Percentiles rank a stretch among this genome's conserved stretches.
These are phyloP conservation scores for Plemyria rubiginata DNA, from an alignment of 2,888 invertebrate species.

Conservation along the genomic window DNA sequence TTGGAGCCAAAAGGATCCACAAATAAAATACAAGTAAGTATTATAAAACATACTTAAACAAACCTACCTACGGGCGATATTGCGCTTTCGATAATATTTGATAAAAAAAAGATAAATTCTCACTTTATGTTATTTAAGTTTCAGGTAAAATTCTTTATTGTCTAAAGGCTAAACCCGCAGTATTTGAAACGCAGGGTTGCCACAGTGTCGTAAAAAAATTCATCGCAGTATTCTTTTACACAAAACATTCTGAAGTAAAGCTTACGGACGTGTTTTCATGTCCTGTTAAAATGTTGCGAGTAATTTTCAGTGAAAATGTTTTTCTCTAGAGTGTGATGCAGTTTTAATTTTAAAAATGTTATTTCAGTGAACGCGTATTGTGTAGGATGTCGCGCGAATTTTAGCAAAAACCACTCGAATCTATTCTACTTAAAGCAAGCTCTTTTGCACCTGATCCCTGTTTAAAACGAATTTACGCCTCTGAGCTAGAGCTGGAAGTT, in stretches of 20 bases:
- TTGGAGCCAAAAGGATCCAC: too few relatives aligned
- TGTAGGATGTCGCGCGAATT: slow-evolving; percentile 49
- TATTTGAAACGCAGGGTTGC: neutral
- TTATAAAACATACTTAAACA: too few relatives aligned
- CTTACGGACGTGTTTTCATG: slow-evolving; percentile 12
- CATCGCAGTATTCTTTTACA: slow-evolving; percentile 1
- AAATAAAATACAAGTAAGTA: too few relatives aligned
- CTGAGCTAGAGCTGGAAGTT: slow-evolving; percentile 55
- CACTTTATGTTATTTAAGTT: neutral
- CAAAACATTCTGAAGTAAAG: slow-evolving; percentile 10
- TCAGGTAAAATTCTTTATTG: neutral
- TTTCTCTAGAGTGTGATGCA: slow-evolving; percentile 16
- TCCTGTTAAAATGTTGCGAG: slow-evolving; percentile 19
- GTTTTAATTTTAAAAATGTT: slow-evolving; percentile 29
- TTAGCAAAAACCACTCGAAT: slow-evolving; percentile 61
- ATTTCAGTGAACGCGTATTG: slow-evolving; percentile 35
- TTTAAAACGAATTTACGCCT: slow-evolving; percentile 77
- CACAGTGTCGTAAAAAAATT: neutral
- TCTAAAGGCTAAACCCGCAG: neutral
- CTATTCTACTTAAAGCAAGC: slow-evolving; percentile 74
- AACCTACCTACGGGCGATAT: too few relatives aligned
- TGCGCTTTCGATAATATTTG: neutral
- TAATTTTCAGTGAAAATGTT: slow-evolving; percentile 26
- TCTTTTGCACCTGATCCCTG: slow-evolving; percentile 77
- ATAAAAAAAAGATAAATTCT: neutral